phyloP scores from a whole-genome alignment of 2,797 vertebrate species.

The Lacerta viridis region DNA sequence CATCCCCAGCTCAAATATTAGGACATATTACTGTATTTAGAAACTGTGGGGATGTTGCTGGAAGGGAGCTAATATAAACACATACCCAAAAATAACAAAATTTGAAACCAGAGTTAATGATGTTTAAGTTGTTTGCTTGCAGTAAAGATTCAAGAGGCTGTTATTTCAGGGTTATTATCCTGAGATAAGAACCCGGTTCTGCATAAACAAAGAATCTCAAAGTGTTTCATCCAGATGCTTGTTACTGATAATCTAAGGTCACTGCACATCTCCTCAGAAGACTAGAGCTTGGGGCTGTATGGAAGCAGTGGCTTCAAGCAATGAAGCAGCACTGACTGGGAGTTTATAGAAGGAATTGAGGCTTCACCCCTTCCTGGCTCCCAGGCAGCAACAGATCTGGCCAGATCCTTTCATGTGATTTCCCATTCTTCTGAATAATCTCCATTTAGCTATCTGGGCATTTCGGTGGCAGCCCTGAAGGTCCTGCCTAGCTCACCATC shows the following conservation, averaged over 20 bases:
- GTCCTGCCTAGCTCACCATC: no score
- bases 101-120: constrained; percentile 28
- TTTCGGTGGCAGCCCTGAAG: no score
- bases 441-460: no score
- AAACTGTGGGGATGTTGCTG: background rate
- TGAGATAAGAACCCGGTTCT: background rate
- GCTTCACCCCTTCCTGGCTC: no score
- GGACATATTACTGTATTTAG: constrained; percentile 31
- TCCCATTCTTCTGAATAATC: no score
- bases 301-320: no score
- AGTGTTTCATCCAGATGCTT: background rate
- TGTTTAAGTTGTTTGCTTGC: background rate
- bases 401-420: no score
- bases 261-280: no score
- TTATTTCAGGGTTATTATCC: background rate
- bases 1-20: constrained; percentile 44
- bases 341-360: no score
- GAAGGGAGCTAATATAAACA: background rate
- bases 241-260: background rate
- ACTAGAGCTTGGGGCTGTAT: no score
- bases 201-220: background rate
- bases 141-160: background rate
- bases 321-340: no score
- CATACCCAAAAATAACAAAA: background rate
- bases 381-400: no score